phyloP scores from a whole-genome alignment of 2,888 invertebrate species.

The Oxytorus armatus region DNA sequence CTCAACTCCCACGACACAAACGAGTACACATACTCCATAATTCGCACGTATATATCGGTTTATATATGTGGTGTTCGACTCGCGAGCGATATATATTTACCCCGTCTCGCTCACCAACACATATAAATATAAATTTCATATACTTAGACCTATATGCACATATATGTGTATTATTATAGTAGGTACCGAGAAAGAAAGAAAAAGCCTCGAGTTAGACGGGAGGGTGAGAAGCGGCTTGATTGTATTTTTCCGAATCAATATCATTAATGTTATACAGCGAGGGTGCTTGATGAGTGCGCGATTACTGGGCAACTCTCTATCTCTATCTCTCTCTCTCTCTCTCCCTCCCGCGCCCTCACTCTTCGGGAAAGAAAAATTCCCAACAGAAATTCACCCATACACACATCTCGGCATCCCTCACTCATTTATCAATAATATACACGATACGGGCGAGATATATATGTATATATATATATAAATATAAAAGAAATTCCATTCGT shows the following conservation, averaged over 20 bases:
- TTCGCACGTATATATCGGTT: neutral
- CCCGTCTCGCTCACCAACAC: constrained; percentile 39
- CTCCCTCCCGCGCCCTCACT: constrained; percentile 10
- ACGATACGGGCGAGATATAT: constrained; percentile 31
- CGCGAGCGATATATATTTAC: constrained; percentile 57
- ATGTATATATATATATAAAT: too few relatives aligned
- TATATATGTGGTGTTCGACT: constrained; percentile 48
- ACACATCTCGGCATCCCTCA: constrained; percentile 37
- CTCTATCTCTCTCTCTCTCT: constrained; percentile 42
- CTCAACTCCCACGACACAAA: constrained; percentile 39
- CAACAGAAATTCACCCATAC: constrained; percentile 12
- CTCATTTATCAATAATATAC: constrained; percentile 65
- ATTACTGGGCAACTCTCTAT: constrained; percentile 69
- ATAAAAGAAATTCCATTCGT: constrained; percentile 61
- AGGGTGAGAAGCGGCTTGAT: constrained; percentile 73
- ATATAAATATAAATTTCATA: constrained; percentile 29
- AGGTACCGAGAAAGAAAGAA: constrained; percentile 41
- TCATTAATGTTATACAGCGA: constrained; percentile 82
- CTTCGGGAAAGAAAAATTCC: constrained; percentile 51
- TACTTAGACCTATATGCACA: constrained; percentile 5
- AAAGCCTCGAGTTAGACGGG: constrained; percentile 37
- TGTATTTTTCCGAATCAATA: constrained; percentile 82
- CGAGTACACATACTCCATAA: constrained; percentile 51
- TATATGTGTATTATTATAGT: constrained; percentile 25
- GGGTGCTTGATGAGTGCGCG: constrained; percentile 79